Evolutionary conservation across 2,888 invertebrate species (phyloP).

Genomic region (Clepsis dumicolana): DNA sequence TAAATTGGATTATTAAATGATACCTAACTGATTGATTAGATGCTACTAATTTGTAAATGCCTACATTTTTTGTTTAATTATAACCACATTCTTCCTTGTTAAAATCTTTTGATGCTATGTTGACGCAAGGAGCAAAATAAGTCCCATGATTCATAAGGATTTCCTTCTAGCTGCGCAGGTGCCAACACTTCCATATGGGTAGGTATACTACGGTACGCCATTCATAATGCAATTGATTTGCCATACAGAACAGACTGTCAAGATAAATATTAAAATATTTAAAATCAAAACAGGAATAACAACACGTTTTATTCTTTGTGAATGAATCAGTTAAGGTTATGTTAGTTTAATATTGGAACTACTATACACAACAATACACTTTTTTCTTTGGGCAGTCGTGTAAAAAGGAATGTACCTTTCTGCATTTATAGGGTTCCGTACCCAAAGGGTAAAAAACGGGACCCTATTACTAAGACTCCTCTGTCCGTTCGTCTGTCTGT

Average conservation of each 20-base stretch:
- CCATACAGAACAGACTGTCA: background rate
- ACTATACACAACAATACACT: too few species aligned
- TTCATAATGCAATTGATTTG: conserved; percentile 22
- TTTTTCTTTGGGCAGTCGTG: too few species aligned
- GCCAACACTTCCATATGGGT: conserved; percentile 14
- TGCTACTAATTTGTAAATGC: background rate
- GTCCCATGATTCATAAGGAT: conserved; percentile 20
- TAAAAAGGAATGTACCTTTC: too few species aligned
- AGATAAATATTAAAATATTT: background rate
- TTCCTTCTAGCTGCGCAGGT: conserved; percentile 4
- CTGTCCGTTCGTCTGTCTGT: too few species aligned
- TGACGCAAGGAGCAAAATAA: conserved; percentile 28
- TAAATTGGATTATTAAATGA: too few species aligned
- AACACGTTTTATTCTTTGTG: background rate
- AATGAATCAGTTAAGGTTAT: background rate
- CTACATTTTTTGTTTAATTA: background rate
- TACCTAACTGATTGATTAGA: background rate
- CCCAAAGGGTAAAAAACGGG: too few species aligned
- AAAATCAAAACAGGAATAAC: conserved; percentile 1
- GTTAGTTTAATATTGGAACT: background rate
- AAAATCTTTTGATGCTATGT: conserved; percentile 11
- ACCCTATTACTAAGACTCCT: too few species aligned
- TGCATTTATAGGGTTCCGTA: too few species aligned
- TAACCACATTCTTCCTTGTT: conserved; percentile 38
- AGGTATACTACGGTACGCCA: conserved; percentile 1